phyloP scores from a whole-genome alignment of 2,888 invertebrate species.

The Enoplolaimus lenunculus region DNA sequence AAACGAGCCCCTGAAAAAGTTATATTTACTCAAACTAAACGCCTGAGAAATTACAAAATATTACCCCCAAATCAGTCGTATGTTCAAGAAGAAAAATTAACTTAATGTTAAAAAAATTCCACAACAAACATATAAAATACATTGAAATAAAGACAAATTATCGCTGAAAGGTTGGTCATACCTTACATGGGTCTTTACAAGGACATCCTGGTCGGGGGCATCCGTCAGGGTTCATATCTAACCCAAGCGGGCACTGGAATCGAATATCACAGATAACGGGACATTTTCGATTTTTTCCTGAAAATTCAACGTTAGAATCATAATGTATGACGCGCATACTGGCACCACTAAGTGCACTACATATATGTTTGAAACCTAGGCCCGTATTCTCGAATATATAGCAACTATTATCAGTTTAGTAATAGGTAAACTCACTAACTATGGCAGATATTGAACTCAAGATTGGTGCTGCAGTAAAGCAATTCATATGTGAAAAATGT shows the following conservation, averaged over 20 bases:
- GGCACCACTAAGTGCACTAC: no score
- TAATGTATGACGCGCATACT: no score
- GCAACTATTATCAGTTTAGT: no score
- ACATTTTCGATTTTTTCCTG: not conserved
- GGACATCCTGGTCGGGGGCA: slow-evolving; percentile 6
- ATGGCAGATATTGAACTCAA: no score
- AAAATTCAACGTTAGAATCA: no score
- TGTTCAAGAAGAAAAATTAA: not conserved
- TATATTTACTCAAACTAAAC: not conserved
- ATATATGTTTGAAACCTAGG: not conserved
- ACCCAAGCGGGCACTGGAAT: slow-evolving; percentile 1
- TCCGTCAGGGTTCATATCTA: not conserved
- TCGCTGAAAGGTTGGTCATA: not conserved
- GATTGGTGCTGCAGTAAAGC: no score
- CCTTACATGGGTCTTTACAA: slow-evolving; percentile 4
- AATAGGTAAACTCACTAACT: no score
- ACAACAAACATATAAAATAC: no score
- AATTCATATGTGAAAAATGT: no score
- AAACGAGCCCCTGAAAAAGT: not conserved
- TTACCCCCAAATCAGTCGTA: not conserved
- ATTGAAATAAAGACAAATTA: not conserved
- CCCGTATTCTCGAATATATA: no score
- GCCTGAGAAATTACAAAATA: not conserved
- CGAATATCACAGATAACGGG: not conserved
- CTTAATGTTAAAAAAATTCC: not conserved